Evolutionary conservation across 2,113 vertebrate species (phyloP).

Genomic region (Rafetus swinhoei): DNA sequence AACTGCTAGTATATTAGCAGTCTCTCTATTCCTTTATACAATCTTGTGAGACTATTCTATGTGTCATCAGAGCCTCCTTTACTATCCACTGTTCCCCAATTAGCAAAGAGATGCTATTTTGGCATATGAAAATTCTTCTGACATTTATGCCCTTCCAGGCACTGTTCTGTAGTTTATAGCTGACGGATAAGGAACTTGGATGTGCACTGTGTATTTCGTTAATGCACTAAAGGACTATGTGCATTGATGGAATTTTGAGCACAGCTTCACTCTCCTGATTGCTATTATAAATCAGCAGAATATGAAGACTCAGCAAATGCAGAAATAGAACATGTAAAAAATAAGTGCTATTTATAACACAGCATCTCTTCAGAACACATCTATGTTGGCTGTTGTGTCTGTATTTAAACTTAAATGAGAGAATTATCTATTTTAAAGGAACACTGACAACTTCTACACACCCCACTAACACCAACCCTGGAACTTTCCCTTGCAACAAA

Average conservation of each 20-base stretch:
- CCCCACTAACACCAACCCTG: too few relatives aligned
- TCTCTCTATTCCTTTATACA: background rate
- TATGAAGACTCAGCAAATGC: slow-evolving; percentile 10
- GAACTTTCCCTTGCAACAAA: too few relatives aligned
- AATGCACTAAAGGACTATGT: background rate
- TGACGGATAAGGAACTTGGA: background rate
- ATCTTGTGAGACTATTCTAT: background rate
- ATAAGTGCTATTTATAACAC: background rate
- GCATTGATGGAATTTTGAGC: background rate
- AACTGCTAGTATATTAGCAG: background rate
- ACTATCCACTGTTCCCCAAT: background rate
- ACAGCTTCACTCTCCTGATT: background rate
- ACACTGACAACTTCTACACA: background rate
- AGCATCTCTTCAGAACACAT: background rate
- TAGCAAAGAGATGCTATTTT: background rate
- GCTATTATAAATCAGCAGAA: slow-evolving; percentile 15
- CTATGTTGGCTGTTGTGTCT: accelerated
- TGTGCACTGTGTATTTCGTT: background rate
- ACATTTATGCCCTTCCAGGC: background rate
- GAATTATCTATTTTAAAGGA: background rate
- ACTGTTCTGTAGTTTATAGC: background rate
- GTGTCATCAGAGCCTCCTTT: background rate
- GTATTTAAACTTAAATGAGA: background rate
- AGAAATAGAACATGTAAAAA: slow-evolving; percentile 26
- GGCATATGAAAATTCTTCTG: background rate